Evolutionary conservation across 2,888 invertebrate species (phyloP), one percentile per base, ranked within the genome.

Genomic region (Drosophila longiperda): DNA sequence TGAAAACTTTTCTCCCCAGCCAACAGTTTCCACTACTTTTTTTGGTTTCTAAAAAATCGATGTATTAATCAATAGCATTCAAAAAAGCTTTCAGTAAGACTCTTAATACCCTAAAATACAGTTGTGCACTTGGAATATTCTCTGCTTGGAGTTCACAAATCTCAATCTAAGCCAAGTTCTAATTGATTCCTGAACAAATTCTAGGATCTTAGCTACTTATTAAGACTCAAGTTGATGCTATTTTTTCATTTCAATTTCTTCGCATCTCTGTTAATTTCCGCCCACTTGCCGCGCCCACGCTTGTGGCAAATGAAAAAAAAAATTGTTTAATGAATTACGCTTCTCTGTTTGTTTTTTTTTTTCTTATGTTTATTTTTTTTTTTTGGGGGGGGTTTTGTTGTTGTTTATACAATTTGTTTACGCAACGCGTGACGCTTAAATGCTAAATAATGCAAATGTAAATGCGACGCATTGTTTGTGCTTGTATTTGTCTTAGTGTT

Each of bases 341-440:
- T 81, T 60, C 66, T 58, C 65, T 66, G 49, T 57, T 75, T 60
- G 55, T 48, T 57, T 53, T 49, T 55, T 57, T 65, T 20, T 26
- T 23, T 53, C 2, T 26, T 23, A 26, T 17, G 34, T 42, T 63
- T 49, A 15, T 65, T 38, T 49, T 32, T 42, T 36, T 54, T 45
- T 49, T 23, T 48, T 26, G 9, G 48, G 20, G 23, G 50, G 26
- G 26, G 9, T 15, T 66, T 64, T 68, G 42, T 77, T 65, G 49
- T 65, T 86, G 75, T 82, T 86, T 87, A 75, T 73, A 85, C 83
- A 89, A 87, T 87, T 90, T 90, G 90, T 90, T 87, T 88, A 86
- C 88, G 89, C 85, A 89, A 84, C 87, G 89, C 90, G 84, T 80
- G 84, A 89, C 85, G 89, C 84, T 90, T 87, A 89, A 90, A 89